Conservation (phyloP, 53 echinoderm and acorn worm species). For the Echinometra lucunter region DNA sequence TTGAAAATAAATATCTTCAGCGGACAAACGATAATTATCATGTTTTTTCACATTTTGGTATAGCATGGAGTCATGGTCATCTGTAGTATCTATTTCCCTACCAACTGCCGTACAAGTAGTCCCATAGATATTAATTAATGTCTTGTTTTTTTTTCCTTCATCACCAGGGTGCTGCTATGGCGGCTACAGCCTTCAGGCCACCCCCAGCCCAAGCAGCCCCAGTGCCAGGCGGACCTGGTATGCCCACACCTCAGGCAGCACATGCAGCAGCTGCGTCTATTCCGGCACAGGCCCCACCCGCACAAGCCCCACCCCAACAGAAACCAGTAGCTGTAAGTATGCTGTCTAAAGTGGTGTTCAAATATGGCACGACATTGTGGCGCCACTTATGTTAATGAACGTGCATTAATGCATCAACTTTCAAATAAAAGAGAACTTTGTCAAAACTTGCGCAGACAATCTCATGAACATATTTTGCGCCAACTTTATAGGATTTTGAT, state of each 20-base stretch:
- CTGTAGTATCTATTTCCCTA: not conserved
- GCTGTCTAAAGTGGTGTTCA: no score
- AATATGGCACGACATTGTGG: no score
- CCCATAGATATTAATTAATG: not conserved
- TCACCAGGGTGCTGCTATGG: slow-evolving; percentile 60
- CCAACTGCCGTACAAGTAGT: not conserved
- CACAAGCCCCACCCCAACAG: slow-evolving; percentile 53
- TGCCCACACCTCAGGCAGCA: slow-evolving; percentile 61
- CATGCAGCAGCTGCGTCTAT: slow-evolving; percentile 3
- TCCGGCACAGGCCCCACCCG: slow-evolving; percentile 21
- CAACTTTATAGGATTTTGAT: no score
- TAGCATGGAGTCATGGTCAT: not conserved
- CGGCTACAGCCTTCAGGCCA: slow-evolving; percentile 57
- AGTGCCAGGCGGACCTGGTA: slow-evolving; percentile 46
- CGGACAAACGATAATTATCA: not conserved
- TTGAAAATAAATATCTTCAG: no score
- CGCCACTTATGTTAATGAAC: no score
- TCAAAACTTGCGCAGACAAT: no score
- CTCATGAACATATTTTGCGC: no score
- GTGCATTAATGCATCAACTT: no score
- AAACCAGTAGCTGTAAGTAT: slow-evolving; percentile 58
- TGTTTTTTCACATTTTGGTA: not conserved
- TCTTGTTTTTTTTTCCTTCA: not conserved
- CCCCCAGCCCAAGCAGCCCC: slow-evolving; percentile 33
- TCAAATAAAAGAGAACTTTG: no score